phyloP scores from a whole-genome alignment of 1,140 invertebrate species.

The Cyrtorhinus lividipennis region DNA sequence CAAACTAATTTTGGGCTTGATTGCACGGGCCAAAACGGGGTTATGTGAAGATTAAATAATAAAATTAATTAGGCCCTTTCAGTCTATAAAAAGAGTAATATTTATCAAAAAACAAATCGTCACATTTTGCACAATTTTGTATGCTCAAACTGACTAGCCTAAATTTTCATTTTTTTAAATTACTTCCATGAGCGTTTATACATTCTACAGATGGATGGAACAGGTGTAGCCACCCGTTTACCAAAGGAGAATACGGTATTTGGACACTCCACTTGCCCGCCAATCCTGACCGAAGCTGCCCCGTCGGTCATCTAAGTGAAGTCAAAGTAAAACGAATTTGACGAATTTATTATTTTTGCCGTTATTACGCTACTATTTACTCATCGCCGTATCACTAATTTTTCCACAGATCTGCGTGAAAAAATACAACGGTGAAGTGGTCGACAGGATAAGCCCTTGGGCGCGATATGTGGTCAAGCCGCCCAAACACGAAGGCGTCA shows the following conservation, averaged over 20 bases:
- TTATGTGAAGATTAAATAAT: no score
- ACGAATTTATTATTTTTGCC: background rate
- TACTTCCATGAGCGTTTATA: constrained; percentile 15
- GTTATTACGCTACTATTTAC: background rate
- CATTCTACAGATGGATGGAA: constrained; percentile 53
- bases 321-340: constrained; percentile 49
- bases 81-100: no score
- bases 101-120: no score
- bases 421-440: constrained; percentile 52
- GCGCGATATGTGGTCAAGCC: constrained; percentile 79
- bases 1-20: no score
- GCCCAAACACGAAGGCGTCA: constrained; percentile 51
- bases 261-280: constrained; percentile 83
- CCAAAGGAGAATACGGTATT: constrained; percentile 81
- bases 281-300: constrained; percentile 64
- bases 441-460: constrained; percentile 91
- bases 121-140: no score
- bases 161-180: constrained; percentile 15
- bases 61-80: no score
- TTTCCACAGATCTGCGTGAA: constrained; percentile 52
- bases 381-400: no score
- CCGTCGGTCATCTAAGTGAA: constrained; percentile 70
- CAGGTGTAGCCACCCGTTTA: constrained; percentile 60
- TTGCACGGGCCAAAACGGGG: no score
- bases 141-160: no score